Evolutionary conservation across 2,113 vertebrate genomes (phyloP).

Genomic region (Apodemus sylvaticus): DNA sequence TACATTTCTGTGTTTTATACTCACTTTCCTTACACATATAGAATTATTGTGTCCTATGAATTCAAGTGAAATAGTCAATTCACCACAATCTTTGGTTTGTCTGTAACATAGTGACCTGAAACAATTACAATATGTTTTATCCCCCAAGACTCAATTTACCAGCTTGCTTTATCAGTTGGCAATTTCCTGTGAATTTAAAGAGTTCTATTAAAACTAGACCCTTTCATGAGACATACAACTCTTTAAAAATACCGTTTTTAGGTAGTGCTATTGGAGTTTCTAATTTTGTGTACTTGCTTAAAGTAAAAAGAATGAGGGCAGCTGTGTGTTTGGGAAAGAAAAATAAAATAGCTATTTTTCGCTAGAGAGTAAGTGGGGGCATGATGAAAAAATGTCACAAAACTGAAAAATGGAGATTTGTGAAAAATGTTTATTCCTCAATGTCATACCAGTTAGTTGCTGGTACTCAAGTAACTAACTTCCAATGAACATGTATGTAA

Average conservation of each 20-base stretch:
- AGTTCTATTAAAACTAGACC: background rate
- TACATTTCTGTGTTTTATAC: background rate
- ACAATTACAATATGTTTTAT: background rate
- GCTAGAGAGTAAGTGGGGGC: background rate
- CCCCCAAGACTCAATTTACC: background rate
- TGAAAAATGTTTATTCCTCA: background rate
- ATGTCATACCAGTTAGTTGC: background rate
- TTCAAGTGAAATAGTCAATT: background rate
- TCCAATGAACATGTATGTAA: background rate
- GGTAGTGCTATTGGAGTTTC: background rate
- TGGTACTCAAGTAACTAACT: background rate
- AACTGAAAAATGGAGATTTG: background rate
- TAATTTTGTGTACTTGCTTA: background rate
- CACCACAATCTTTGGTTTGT: background rate
- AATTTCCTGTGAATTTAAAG: background rate
- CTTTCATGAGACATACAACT: background rate
- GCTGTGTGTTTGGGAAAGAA: background rate
- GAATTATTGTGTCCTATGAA: background rate
- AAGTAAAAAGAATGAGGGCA: background rate
- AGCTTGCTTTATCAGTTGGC: background rate
- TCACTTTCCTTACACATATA: background rate
- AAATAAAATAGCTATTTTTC: background rate
- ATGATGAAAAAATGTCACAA: background rate
- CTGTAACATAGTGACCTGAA: background rate
- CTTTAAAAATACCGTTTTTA: background rate